Evolutionary conservation across 2,888 invertebrate genomes (phyloP).

Genomic region (Ferdinandea cuprea): DNA sequence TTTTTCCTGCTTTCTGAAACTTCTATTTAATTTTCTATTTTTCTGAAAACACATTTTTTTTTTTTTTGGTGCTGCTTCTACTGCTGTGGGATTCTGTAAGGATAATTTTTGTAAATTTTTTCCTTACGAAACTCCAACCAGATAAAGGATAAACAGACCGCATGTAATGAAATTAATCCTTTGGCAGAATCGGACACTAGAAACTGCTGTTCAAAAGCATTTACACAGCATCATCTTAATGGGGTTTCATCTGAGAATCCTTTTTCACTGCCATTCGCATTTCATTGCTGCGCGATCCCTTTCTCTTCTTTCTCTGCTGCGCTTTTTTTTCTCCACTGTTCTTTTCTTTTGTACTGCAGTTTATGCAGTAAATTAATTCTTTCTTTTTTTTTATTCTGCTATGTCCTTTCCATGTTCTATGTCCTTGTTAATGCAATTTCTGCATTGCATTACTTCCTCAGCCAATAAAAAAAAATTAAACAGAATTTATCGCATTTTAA

Average conservation of each 20-base stretch:
- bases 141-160: constrained; percentile 71
- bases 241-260: constrained; percentile 67
- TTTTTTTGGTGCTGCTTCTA: neutral
- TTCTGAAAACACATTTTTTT: neutral
- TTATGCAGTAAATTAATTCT: constrained; percentile 68
- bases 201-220: constrained; percentile 59
- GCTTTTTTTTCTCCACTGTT: neutral
- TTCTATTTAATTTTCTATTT: neutral
- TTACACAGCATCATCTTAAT: constrained; percentile 72
- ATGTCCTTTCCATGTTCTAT: constrained; percentile 15
- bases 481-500: constrained; percentile 49
- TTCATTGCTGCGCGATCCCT: constrained; percentile 22
- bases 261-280: constrained; percentile 67
- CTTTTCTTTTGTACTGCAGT: constrained; percentile 37
- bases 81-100: constrained; percentile 1
- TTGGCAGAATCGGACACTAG: constrained; percentile 54
- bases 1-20: neutral
- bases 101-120: neutral
- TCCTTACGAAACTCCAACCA: constrained; percentile 21
- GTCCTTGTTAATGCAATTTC: constrained; percentile 70
- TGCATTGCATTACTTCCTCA: constrained; percentile 63
- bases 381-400: constrained; percentile 26
- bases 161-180: constrained; percentile 73
- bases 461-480: constrained; percentile 51
- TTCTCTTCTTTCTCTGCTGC: neutral